Evolutionary conservation across 2,888 invertebrate species (phyloP), one percentile per base, ranked within the genome.

Genomic region (Pachymerium ferrugineum): DNA sequence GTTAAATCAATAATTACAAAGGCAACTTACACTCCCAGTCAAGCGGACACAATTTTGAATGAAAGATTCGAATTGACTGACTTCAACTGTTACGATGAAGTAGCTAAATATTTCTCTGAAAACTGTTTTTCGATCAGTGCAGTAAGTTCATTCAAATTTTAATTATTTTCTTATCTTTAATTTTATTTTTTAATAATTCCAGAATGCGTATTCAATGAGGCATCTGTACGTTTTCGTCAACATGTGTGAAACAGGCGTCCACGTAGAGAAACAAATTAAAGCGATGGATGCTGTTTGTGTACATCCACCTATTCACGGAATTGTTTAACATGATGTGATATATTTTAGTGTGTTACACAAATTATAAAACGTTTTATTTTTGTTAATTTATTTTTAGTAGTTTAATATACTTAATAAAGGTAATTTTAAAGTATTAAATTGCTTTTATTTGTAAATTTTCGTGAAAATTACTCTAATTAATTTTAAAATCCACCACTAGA

Each of bases 151-250:
- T n/a, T n/a, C n/a, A n/a, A n/a, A n/a, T n/a, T n/a, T n/a, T 54
- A 16, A 54, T 19, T 54, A 35, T 25, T 25, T 19, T 25, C 19
- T 25, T 19, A 10, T 4, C 19, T 6, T 30, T 29, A 4, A 70
- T 69, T 42, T 75, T 70, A 22, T n/a, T 54, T 75, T 73, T 70
- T 31, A 74, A 70, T 54, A 74, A 30, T 70, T 75, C 74, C 76
- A 80, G 83, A 82, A 84, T 79, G 81, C 81, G 74, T 83, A 82
- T 78, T 83, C 83, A 70, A 78, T 83, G 75, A 79, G 82, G 74
- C 80, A 82, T 73, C 78, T 85, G 76, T 82, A 83, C 78, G 78
- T 80, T 35, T 78, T 85, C 74, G 84, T 83, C 35, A 85, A 84
- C 78, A 76, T 84, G 77, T 85, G 85, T 78, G 84, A 84, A 76